phyloP scores from a whole-genome alignment of 2,797 vertebrate genomes.

The Aselliscus stoliczkanus region DNA sequence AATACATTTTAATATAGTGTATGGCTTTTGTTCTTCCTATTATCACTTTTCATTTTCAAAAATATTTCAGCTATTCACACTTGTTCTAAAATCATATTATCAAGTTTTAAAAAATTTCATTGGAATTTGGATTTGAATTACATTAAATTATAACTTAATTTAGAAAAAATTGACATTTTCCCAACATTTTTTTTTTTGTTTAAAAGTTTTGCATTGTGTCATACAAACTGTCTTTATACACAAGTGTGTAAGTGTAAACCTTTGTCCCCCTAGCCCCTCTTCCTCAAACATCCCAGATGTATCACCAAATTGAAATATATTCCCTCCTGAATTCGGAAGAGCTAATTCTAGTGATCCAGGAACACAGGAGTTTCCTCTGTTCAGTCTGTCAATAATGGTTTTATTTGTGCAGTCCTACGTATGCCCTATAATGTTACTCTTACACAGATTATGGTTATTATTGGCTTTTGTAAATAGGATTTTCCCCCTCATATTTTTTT shows the following conservation, averaged over 20 bases:
- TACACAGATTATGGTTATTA: background rate
- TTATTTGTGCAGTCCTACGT: background rate
- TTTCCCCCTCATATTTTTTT: background rate
- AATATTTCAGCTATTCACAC: background rate
- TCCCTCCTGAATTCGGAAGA: background rate
- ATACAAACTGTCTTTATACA: background rate
- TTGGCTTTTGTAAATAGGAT: conserved; percentile 36
- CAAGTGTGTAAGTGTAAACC: background rate
- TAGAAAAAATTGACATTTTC: conserved; percentile 18
- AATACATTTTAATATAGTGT: background rate
- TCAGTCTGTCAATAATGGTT: background rate
- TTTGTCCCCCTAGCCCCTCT: background rate
- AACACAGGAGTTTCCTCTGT: background rate
- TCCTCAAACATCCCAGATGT: background rate
- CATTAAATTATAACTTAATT: background rate
- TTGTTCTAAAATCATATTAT: background rate
- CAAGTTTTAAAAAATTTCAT: background rate
- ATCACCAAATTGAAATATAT: background rate
- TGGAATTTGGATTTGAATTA: conserved; percentile 35
- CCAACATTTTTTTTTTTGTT: background rate
- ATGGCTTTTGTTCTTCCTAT: background rate
- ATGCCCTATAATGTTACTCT: background rate
- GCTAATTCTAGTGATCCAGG: background rate
- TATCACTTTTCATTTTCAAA: background rate
- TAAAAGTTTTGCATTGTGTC: background rate